Percentiles rank a stretch among this genome's conserved stretches.
Conservation (phyloP, 2,113 vertebrate species). For the Nerophis lumbriciformis region DNA sequence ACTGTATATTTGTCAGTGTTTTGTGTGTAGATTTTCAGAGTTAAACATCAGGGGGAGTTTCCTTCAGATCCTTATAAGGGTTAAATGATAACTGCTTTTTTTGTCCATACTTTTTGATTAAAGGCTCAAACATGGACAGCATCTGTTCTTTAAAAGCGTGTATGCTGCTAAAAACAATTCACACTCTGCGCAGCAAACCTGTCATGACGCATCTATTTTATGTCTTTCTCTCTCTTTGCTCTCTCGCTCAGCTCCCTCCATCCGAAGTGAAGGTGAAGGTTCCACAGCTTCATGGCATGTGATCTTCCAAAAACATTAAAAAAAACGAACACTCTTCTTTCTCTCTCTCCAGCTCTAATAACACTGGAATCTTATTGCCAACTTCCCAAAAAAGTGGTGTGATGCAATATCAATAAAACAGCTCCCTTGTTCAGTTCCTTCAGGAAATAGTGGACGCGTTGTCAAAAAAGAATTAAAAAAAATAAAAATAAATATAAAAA, state of each 20-base stretch:
- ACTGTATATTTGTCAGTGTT: too few species aligned
- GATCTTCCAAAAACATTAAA: slow-evolving; percentile 19
- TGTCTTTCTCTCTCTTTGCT: slow-evolving; percentile 18
- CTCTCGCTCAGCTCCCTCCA: slow-evolving; percentile 15
- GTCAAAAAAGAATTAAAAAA: slow-evolving; percentile 13
- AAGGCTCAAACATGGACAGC: not conserved
- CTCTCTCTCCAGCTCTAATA: slow-evolving; percentile 10
- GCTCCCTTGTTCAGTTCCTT: not conserved
- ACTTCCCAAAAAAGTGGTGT: not conserved
- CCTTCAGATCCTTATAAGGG: too few species aligned
- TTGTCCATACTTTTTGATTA: not conserved
- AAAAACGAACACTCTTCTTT: slow-evolving; percentile 2
- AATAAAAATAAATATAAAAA: not conserved
- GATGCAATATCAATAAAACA: not conserved
- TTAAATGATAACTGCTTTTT: not conserved
- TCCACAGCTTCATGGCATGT: slow-evolving; percentile 36
- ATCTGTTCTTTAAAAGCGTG: not conserved
- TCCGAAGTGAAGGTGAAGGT: slow-evolving; percentile 44
- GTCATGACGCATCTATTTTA: slow-evolving; percentile 36
- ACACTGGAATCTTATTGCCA: slow-evolving; percentile 1
- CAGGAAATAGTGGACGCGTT: slow-evolving; percentile 16
- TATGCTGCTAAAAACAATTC: not conserved
- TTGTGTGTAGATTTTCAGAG: too few species aligned
- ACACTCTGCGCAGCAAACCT: not conserved
- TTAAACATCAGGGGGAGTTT: not conserved